Evolutionary conservation across 2,888 invertebrate genomes (phyloP), one percentile per base, ranked within the genome.

Genomic region (Keiferia lycopersicella): DNA sequence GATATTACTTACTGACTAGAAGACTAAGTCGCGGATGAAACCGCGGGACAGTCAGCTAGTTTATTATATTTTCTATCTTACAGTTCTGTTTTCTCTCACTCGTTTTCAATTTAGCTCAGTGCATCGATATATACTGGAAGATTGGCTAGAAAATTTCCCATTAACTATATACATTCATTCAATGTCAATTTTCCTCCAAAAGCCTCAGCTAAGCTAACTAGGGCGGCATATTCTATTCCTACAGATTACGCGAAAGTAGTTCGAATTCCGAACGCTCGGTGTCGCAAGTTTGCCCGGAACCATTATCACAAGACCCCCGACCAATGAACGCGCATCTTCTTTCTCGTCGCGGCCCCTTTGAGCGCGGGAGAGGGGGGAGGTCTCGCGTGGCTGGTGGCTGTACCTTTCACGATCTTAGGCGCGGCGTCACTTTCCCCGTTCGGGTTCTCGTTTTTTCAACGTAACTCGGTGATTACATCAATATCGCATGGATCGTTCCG

Each of bases 171-270:
- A 1, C 38, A 3, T 34, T 61, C n/a, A 45, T 53, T 64, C 61
- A 39, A 53, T 69, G 39, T 53, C 51, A 62, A 39, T 39, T 51
- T 59, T 51, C 38, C 53, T 39, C 53, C 63, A 68, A 74, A 74
- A 73, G 71, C 66, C 67, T 57, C 69, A 71, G 63, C 68, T 57
- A 70, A 71, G 63, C 68, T 79, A 86, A 87, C 78, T 87, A 82
- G 87, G 82, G 75, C 86, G 77, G 78, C 82, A 80, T 80, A 81
- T 82, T 82, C 82, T 80, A 82, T 82, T 82, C 81, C 79, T 81
- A 79, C 84, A 83, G 86, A 89, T 90, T 88, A 89, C 86, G 86
- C 89, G 88, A 90, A 91, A 90, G 89, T 90, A 88, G 89, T 86
- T 86, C 88, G 87, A 90, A 91, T 88, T 87, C 88, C 87, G 80